Evolutionary conservation across 2,797 vertebrate species (phyloP), one percentile per base, ranked within the genome.

Genomic region (Masticophis lateralis): DNA sequence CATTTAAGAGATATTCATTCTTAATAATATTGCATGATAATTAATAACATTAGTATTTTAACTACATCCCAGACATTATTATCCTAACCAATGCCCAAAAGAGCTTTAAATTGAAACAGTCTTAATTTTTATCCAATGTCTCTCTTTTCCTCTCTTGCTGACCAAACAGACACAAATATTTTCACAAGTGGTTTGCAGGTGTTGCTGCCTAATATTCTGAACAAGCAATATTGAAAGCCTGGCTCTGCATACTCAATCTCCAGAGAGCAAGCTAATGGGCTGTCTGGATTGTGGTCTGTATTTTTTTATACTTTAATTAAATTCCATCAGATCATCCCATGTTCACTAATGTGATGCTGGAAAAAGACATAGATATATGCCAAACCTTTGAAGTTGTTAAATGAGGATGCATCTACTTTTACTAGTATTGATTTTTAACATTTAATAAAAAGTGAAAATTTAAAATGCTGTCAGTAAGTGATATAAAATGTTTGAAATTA

Each of bases 361-460:
- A 92, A 93, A 89, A 57, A 91, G 69, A 87, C 83, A 87, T 91
- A 93, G 86, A 89, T 86, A 37, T 89, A 87, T 89, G 93, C 86
- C 90, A 91, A 59, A 74, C 47, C 51, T 86, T 91, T 89, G 93
- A 91, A 60, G 87, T 91, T 93, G 69, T 91, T 91, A 93, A 93
- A 93, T 93, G 87, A 89, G 90, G 91, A 37, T 93, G 90, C 93
- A 89, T 89, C 87, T 89, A 63, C 69, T 91, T 93, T 93, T 93
- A 89, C 69, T 91, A 93, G 87, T 91, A 93, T 93, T 93, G 90
- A 91, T 93, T 93, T 93, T 91, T 10, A 89, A 91, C 69, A 89
- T 93, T 89, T 91, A 91, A 93, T 66, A 91, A 91, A 93, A 93
- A 93, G 69, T 89, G 87, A 93, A 93, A 66, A 93, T 57, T 86